A percentile compares a stretch with the other conserved stretches of the same genome.
Conservation (phyloP, 1,140 invertebrate genomes). For the Ladona fulva region DNA sequence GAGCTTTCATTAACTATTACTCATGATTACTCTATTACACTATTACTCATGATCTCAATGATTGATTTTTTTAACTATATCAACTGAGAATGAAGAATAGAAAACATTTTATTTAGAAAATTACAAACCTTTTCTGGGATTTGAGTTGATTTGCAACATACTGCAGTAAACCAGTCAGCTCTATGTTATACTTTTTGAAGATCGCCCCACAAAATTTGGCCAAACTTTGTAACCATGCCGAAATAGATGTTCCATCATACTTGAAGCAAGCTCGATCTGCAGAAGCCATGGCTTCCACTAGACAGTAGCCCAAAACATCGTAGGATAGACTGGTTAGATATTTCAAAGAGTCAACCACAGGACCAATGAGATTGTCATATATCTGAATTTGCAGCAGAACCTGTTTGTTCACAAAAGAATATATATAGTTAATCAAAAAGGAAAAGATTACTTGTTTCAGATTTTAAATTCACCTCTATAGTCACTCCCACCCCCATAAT, state of each 20-base stretch:
- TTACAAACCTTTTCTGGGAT: constrained; percentile 75
- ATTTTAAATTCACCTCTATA: no score
- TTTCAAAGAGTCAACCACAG: constrained; percentile 96
- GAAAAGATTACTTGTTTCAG: no score
- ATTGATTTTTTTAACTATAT: no score
- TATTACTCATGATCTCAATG: no score
- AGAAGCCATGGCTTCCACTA: constrained; percentile 81
- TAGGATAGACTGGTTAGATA: constrained; percentile 93
- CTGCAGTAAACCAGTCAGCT: constrained; percentile 88
- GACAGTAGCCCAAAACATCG: constrained; percentile 91
- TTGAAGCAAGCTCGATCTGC: constrained; percentile 65
- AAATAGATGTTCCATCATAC: constrained; percentile 87
- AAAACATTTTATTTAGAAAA: no score
- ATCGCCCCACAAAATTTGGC: constrained; percentile 91
- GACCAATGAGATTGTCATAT: constrained; percentile 87
- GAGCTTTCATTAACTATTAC: no score
- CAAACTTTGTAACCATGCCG: constrained; percentile 88
- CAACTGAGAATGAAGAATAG: no score
- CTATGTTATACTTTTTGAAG: constrained; percentile 96
- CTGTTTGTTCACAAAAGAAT: constrained; percentile 32
- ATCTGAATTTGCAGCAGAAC: constrained; percentile 87
- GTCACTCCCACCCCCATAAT: no score
- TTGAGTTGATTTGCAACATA: constrained; percentile 97
- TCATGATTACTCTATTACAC: no score
- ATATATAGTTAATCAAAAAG: constrained; percentile 16